Evolutionary conservation across 2,113 vertebrate genomes (phyloP).

Genomic region (Megaceryle maxima): DNA sequence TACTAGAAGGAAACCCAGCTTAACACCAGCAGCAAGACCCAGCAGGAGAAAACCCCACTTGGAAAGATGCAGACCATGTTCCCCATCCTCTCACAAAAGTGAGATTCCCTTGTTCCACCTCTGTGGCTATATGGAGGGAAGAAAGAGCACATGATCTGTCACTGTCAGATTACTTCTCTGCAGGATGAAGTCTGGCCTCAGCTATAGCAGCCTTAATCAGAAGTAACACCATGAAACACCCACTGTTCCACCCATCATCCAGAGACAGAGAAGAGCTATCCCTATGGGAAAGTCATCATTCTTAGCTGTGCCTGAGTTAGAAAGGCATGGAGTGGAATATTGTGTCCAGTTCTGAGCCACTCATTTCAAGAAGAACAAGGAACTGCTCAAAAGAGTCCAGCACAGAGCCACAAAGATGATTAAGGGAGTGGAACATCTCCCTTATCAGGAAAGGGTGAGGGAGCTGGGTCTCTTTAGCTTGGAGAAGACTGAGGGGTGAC

Average conservation of each 20-base stretch:
- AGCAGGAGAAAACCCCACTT: background rate
- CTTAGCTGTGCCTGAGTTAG: background rate
- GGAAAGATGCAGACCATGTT: background rate
- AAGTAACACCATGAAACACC: background rate
- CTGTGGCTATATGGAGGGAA: background rate
- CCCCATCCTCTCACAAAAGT: background rate
- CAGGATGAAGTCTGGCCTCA: background rate
- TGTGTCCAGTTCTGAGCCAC: too few species aligned
- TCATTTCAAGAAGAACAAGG: too few species aligned
- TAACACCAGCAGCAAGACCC: background rate
- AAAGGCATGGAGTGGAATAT: too few species aligned
- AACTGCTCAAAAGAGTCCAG: too few species aligned
- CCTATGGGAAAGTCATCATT: background rate
- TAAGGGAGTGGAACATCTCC: too few species aligned
- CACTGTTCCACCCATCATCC: background rate
- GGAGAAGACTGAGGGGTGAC: too few species aligned
- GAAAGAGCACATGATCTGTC: background rate
- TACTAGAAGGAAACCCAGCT: background rate
- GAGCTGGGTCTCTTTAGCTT: too few species aligned
- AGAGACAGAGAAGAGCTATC: background rate
- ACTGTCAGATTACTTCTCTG: background rate
- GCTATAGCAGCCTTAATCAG: background rate
- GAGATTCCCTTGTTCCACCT: background rate
- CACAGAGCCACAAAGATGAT: too few species aligned
- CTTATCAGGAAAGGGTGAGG: too few species aligned